Base-by-base conservation (phyloP, 2,888 invertebrate species). In the Calliscelio sp. region DNA sequence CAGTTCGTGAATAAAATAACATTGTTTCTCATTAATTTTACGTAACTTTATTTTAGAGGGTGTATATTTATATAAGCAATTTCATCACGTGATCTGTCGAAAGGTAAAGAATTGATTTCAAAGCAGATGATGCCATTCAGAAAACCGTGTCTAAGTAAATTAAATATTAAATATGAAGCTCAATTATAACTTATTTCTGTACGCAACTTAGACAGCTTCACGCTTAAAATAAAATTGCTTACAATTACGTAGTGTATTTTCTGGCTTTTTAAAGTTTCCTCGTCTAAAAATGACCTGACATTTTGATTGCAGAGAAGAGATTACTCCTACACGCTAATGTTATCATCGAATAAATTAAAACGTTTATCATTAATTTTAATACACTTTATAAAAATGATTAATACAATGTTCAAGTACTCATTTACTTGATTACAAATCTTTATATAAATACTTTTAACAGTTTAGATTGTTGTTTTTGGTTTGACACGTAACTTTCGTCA, bases 191-290 rank as follows among this genome's bases (percentile, higher is more conserved):
- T n/a, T n/a, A n/a, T n/a, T n/a, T n/a, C n/a, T n/a, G n/a, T n/a
- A n/a, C n/a, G n/a, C n/a, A n/a, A n/a, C n/a, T 38, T 38, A 11
- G 38, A 6, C 11, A 14, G 25, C 51, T 53, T 25, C 14, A 25
- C n/a, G 14, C 51, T 53, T 24, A 25, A 53, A 53, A 53, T 53
- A 53, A 53, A 53, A 25, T 3, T 49, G n/a, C 51, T 25, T 53
- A 14, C 1, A 6, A 53, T 53, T 25, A 53, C 25, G 51, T 53
- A n/a, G 5, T 53, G n/a, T 25, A 14, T 53, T 53, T 22, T 53
- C 11, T 16, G 4, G 16, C 1, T 44, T 44, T 44, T 16, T 28
- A 8, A 6, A 8, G 28, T 28, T 28, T n/a, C n/a, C n/a, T 6
- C 28, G 44, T 44, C 44, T 44, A 44, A 44, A 44, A 44, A 44